Percentiles rank a stretch among this genome's conserved stretches.
phyloP scores from a whole-genome alignment of 2,888 invertebrate genomes.

The Amorpha juglandis region DNA sequence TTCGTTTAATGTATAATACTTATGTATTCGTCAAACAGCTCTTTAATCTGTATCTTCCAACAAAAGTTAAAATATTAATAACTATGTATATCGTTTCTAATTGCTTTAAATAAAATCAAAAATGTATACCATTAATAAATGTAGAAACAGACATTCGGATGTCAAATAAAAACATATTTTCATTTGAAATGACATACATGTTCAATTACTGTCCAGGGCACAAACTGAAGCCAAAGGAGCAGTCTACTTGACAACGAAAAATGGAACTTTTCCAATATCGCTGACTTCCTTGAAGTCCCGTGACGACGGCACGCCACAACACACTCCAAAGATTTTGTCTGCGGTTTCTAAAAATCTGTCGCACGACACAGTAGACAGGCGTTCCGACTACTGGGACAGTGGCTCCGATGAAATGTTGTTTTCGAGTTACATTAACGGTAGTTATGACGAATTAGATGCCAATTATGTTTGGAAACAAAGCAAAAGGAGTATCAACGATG shows the following conservation, averaged over 20 bases:
- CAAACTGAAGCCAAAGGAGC: constrained; percentile 74
- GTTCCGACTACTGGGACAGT: constrained; percentile 62
- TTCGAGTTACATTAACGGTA: constrained; percentile 68
- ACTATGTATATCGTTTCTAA: too few species aligned
- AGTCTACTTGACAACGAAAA: constrained; percentile 80
- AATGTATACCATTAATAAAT: not conserved
- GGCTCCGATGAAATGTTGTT: constrained; percentile 62
- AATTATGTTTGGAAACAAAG: constrained; percentile 60
- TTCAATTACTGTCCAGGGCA: constrained; percentile 55
- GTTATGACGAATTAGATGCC: constrained; percentile 57
- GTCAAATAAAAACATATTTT: constrained; percentile 1
- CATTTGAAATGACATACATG: constrained; percentile 22
- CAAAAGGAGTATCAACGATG: constrained; percentile 86
- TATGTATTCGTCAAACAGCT: too few species aligned
- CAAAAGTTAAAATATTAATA: too few species aligned
- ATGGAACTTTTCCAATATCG: constrained; percentile 81
- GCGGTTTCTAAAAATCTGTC: constrained; percentile 66
- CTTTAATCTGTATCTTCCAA: too few species aligned
- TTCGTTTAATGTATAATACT: too few species aligned
- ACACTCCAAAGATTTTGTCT: constrained; percentile 68
- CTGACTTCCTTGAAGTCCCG: constrained; percentile 69
- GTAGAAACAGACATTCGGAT: not conserved
- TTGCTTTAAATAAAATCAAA: too few species aligned
- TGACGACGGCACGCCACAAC: constrained; percentile 60
- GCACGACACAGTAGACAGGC: constrained; percentile 47